Evolutionary conservation across 2,888 invertebrate genomes (phyloP), one percentile per base, ranked within the genome.

Genomic region (Himalopsyche anomala): DNA sequence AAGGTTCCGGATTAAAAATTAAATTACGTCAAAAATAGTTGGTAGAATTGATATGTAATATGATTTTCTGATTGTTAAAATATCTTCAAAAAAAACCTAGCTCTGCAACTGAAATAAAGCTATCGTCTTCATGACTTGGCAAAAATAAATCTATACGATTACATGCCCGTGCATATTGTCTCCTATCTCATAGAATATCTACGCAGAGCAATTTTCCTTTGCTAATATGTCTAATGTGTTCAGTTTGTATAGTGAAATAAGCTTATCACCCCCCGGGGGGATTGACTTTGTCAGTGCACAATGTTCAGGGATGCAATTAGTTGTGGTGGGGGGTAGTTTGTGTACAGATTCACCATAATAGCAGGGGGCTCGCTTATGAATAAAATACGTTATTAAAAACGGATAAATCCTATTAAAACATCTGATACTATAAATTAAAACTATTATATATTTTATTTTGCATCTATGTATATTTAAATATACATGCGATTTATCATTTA

Each of bases 301-400:
- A 83, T 87, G 85, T 87, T 87, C 80, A 80, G 85, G 87, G 87
- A 84, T 83, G 81, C 87, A 87, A 87, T 87, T 87, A 85, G 87
- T 80, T 83, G 81, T 38, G 86, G 86, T 69, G 87, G 85, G 69
- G 85, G 38, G 80, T 80, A 80, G 51, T 80, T 82, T 82, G 81
- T 82, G 82, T 85, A 80, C 80, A 55, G 54, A 84, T 74, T 74
- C 84, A 55, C 51, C 36, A 55, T n/a, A 81, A 36, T 54, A 19
- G 55, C 54, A 84, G 55, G 84, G 80, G 80, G 55, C 19, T 42
- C 45, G 5, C 45, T 28, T 36, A 74, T 74, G 36, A 74, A 74
- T 74, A 74, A 74, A 74, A 74, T 74, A 74, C 36, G 12, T 36
- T 36, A 74, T 74, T 74, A 74, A 74, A 74, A 74, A 74, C 36